Conservation (phyloP, 2,888 invertebrate species). For the Heliconius erato region DNA sequence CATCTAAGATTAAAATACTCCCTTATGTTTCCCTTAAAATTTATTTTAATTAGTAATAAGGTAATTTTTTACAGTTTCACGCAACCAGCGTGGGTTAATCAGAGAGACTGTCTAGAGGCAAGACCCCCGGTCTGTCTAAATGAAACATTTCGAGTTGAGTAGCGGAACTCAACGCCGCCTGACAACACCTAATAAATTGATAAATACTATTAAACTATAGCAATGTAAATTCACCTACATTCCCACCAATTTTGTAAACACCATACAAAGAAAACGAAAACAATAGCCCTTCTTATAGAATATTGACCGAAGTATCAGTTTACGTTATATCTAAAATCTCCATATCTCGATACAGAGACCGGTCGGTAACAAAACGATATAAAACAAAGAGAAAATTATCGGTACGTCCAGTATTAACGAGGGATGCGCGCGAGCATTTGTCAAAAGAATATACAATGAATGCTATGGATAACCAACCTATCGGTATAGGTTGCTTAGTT, state of each 20-base stretch:
- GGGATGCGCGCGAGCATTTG: constrained; percentile 71
- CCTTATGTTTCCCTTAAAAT: no score
- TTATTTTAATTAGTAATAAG: no score
- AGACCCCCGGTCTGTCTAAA: background rate
- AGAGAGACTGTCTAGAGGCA: no score
- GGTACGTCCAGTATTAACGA: constrained; percentile 68
- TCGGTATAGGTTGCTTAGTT: constrained; percentile 75
- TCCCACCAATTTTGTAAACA: background rate
- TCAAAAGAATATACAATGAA: constrained; percentile 82
- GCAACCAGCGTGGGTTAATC: no score
- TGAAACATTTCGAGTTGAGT: background rate
- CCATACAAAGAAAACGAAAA: constrained; percentile 1
- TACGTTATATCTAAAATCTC: constrained; percentile 49
- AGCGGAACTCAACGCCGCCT: background rate
- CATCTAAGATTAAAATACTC: no score
- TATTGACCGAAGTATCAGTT: constrained; percentile 47
- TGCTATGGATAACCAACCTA: constrained; percentile 81
- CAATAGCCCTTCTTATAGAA: constrained; percentile 21
- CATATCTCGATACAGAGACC: constrained; percentile 46
- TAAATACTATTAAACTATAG: background rate
- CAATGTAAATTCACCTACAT: background rate
- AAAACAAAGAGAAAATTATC: constrained; percentile 66
- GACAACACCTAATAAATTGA: background rate
- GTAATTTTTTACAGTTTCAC: no score
- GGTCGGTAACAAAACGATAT: constrained; percentile 61